A percentile compares a stretch with the other conserved stretches of the same genome.
Evolutionary conservation across 2,797 vertebrate species (phyloP).

Genomic region (Leptodactylus fallax): DNA sequence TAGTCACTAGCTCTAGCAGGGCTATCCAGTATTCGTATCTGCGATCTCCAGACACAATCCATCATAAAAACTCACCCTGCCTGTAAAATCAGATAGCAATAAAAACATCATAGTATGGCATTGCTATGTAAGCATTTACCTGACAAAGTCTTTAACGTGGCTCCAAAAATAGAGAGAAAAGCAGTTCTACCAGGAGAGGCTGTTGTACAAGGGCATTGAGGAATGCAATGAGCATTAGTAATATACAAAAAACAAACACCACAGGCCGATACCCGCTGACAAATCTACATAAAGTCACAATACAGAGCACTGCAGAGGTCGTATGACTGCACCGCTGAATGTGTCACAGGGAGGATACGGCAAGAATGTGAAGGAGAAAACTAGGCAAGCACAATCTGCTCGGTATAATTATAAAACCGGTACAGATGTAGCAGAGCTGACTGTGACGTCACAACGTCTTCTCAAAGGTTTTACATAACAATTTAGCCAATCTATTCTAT

Average conservation of each 20-base stretch:
- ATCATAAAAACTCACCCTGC: background rate
- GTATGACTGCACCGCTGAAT: background rate
- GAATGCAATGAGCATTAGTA: slow-evolving; percentile 2
- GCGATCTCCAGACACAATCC: background rate
- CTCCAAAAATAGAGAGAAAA: background rate
- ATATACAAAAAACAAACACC: background rate
- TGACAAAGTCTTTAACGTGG: background rate
- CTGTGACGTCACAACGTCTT: background rate
- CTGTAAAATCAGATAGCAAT: background rate
- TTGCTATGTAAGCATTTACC: background rate
- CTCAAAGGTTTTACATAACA: background rate
- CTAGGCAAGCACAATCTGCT: background rate
- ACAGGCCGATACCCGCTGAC: too few relatives aligned
- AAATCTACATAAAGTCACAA: background rate
- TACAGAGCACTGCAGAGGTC: background rate
- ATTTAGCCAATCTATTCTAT: too few relatives aligned
- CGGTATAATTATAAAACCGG: background rate
- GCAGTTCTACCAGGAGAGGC: slow-evolving; percentile 5
- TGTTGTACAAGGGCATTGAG: background rate
- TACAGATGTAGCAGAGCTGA: slow-evolving; percentile 1
- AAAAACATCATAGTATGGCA: background rate
- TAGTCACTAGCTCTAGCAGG: too few relatives aligned
- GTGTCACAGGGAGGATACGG: background rate
- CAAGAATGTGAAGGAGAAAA: background rate
- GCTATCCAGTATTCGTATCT: background rate